A percentile compares a stretch with the other conserved stretches of the same genome.
Conservation (phyloP, 1,140 invertebrate species). For the Brachionus rotundiformis region DNA sequence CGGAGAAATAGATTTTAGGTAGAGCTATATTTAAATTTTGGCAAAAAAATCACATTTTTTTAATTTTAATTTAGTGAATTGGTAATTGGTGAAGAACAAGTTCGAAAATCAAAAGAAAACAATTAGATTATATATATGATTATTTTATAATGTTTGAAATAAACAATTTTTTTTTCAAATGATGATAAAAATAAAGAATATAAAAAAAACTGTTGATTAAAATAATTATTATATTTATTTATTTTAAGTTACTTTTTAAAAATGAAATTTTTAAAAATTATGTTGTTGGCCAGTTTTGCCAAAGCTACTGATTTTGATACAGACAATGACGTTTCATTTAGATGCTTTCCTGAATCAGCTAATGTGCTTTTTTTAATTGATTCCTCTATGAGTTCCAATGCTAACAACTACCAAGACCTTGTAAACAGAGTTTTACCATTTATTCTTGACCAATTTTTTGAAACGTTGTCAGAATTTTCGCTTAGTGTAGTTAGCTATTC, state of each 20-base stretch:
- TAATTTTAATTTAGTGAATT: conserved; percentile 38
- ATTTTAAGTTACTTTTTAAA: no score
- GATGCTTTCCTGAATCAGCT: not conserved
- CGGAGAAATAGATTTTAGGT: conserved; percentile 59
- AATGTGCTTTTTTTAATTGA: conserved; percentile 15
- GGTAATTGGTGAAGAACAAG: conserved; percentile 52
- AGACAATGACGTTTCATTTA: not conserved
- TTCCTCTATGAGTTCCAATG: not conserved
- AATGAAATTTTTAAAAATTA: not conserved
- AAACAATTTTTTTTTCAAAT: not conserved
- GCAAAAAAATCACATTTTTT: not conserved
- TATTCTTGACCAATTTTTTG: not conserved
- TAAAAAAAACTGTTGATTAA: not conserved
- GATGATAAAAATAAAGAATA: not conserved
- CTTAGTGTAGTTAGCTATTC: not conserved
- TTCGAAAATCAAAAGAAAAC: conserved; percentile 36
- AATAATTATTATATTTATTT: no score
- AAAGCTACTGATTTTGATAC: not conserved
- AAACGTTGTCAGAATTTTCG: not conserved
- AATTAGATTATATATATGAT: not conserved
- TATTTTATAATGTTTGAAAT: not conserved
- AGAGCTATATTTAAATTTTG: no score
- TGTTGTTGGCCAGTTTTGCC: not conserved
- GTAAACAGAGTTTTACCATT: not conserved
- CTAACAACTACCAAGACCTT: not conserved